phyloP scores from a whole-genome alignment of 2,113 vertebrate species.

The Ptyas mucosa region DNA sequence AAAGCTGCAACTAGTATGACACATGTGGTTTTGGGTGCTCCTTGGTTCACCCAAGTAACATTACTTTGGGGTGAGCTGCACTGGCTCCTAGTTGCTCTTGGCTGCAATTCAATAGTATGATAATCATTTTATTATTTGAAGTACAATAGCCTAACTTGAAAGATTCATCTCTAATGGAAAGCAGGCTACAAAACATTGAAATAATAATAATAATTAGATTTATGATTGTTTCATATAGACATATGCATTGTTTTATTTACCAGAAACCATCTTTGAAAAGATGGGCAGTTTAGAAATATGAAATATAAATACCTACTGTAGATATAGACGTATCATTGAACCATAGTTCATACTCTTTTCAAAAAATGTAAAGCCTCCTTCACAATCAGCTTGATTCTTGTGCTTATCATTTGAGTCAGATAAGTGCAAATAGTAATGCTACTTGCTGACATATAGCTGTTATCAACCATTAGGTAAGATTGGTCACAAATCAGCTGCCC shows the following conservation, averaged over 20 bases:
- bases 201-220: not conserved
- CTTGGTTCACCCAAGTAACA: not conserved
- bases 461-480: not conserved
- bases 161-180: not conserved
- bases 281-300: not conserved
- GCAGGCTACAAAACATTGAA: not conserved
- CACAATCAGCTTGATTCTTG: not conserved
- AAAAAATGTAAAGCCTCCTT: not conserved
- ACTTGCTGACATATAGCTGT: not conserved
- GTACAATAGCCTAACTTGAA: not conserved
- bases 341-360: not conserved
- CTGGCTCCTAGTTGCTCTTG: not conserved
- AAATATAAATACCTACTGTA: not conserved
- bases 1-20: not conserved
- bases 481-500: not conserved
- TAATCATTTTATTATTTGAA: not conserved
- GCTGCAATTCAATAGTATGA: not conserved
- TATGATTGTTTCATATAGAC: not conserved
- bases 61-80: not conserved
- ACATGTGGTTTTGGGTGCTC: not conserved
- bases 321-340: not conserved
- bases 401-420: not conserved
- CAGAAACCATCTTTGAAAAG: not conserved
- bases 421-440: not conserved
- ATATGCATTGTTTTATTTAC: not conserved